These are phyloP conservation scores for Idris sp. DNA, from an alignment of 1,140 invertebrate genomes.

Conservation along the genomic window DNA sequence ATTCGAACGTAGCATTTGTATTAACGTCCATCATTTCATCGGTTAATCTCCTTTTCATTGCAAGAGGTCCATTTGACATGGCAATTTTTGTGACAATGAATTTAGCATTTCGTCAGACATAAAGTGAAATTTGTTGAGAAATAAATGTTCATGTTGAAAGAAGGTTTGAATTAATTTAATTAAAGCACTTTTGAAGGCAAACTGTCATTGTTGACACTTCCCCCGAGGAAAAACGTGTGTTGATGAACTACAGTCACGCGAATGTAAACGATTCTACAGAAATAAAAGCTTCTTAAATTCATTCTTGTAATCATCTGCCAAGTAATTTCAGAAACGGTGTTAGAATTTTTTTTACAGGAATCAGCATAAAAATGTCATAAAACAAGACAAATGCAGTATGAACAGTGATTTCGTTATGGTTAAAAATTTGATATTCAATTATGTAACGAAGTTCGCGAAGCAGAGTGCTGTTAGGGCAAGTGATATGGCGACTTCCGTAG, in stretches of 20 bases:
- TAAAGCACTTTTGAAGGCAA: conserved; percentile 41
- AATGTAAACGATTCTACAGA: no score
- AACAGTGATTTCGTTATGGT: conserved; percentile 42
- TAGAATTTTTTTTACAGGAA: no score
- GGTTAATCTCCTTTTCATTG: conserved; percentile 51
- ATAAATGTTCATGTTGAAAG: no score
- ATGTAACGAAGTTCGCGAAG: conserved; percentile 43
- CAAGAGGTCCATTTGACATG: conserved; percentile 29
- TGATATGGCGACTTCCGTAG: conserved; percentile 71
- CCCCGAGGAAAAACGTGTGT: no score
- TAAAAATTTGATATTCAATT: conserved; percentile 59
- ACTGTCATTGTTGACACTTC: no score
- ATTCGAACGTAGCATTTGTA: conserved; percentile 55
- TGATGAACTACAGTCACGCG: no score
- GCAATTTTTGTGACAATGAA: conserved; percentile 44
- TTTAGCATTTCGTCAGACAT: conserved; percentile 32
- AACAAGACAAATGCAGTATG: conserved; percentile 29
- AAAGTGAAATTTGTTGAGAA: no score
- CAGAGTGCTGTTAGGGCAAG: conserved; percentile 45
- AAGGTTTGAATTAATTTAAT: no score
- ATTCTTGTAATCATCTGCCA: conserved; percentile 30
- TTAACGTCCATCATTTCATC: conserved; percentile 61
- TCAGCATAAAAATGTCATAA: conserved; percentile 49
- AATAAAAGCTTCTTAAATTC: conserved; percentile 12
- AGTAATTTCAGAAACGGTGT: no score